Base-by-base conservation (phyloP, 30 jellyfish, hydroid and myxozoan genomes). In the Sanderia malayensis region DNA sequence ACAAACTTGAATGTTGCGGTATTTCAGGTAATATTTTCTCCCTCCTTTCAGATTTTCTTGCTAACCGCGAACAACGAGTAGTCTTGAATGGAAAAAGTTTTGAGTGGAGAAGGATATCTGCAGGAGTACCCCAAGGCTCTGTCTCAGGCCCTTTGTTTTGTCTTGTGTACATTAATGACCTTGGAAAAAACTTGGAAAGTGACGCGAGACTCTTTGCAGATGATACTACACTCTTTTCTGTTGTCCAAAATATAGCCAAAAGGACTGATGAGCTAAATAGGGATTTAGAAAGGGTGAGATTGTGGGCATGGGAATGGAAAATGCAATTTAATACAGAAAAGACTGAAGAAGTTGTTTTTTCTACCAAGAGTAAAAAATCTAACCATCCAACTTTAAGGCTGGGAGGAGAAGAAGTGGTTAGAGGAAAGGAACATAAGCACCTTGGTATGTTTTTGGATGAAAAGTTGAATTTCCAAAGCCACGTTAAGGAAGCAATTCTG, bases 81-180 rank as follows among this genome's bases (percentile, higher is more conserved):
- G n/a, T n/a, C n/a, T n/a, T n/a, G n/a, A n/a, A n/a, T n/a, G n/a
- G n/a, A n/a, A n/a, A n/a, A n/a, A n/a, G 6, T 37, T 13, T 37
- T 4, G 52, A 53, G 66, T 53, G 66, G 66, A 23, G 29, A 53
- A 17, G 29, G 29, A 53, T 53, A 53, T 53, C 29, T 53, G 66
- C 66, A 53, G 66, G 66, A 37, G 52, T 37, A 37, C 75, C 75
- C 22, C 75, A 63, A 32, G 75, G 75, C 75, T 63, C 75, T 22
- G 75, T 63, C 30, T 63, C 6, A 63, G 75, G 75, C 30, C 75
- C 75, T 45, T 63, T 63, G 75, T 63, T 63, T 29, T 63, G 26
- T 63, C 75, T 27, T 21, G 75, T 63, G 58, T 63, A 63, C 75
- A 63, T 63, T 15, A 63, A 63, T 63, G 24, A 63, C 75, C 75